phyloP scores from a whole-genome alignment of 2,888 invertebrate genomes.

The Hylaea fasciaria region DNA sequence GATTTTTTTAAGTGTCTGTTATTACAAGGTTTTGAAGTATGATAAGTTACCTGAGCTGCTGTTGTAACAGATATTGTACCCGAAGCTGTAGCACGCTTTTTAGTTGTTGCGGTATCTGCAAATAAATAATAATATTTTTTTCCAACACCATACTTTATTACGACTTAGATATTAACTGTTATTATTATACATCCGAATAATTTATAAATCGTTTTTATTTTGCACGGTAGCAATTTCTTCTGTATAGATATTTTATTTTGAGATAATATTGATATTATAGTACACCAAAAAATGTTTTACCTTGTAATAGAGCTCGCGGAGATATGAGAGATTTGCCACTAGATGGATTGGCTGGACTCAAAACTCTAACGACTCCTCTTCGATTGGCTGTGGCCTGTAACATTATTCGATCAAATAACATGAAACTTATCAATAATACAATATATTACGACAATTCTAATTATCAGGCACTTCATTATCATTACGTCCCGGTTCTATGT shows the following conservation, averaged over 20 bases:
- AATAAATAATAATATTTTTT: constrained; percentile 11
- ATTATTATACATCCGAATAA: too few relatives aligned
- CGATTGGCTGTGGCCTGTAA: constrained; percentile 55
- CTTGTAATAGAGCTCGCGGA: constrained; percentile 77
- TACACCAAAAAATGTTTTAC: constrained; percentile 44
- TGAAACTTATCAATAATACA: too few relatives aligned
- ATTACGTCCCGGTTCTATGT: too few relatives aligned
- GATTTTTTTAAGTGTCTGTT: neutral
- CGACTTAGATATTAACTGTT: too few relatives aligned
- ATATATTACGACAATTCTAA: too few relatives aligned
- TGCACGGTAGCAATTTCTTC: too few relatives aligned
- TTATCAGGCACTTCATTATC: too few relatives aligned
- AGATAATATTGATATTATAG: neutral
- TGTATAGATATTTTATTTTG: too few relatives aligned
- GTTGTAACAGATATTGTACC: constrained; percentile 61
- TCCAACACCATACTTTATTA: neutral
- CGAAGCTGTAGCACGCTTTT: constrained; percentile 61
- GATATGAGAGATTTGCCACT: constrained; percentile 80
- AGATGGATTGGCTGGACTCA: constrained; percentile 74
- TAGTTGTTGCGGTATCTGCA: constrained; percentile 56
- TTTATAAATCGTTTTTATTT: too few relatives aligned
- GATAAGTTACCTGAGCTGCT: constrained; percentile 61
- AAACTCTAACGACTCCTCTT: constrained; percentile 73
- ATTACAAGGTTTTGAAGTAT: neutral
- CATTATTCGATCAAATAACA: too few relatives aligned